Percentiles rank a stretch among this genome's conserved stretches.
Evolutionary conservation across 37 sponge, comb jelly and placozoan species (phyloP).

Genomic region (Dysidea cf. avara): DNA sequence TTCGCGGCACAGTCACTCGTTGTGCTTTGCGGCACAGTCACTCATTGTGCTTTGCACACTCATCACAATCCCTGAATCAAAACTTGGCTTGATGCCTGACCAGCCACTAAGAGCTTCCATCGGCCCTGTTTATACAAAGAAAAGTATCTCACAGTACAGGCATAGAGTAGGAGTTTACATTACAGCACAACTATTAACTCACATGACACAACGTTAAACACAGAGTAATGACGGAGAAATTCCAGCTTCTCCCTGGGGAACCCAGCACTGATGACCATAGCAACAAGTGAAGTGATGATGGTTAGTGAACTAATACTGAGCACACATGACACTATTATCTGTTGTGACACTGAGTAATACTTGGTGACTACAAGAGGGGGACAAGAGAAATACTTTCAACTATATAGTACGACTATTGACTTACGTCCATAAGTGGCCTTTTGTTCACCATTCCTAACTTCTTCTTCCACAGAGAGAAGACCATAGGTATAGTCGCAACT

Average conservation of each 20-base stretch:
- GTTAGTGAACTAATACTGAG: slow-evolving; percentile 58
- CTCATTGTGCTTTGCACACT: too few species aligned
- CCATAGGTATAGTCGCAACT: background rate
- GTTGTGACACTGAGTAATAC: slow-evolving; percentile 59
- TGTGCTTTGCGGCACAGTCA: too few species aligned
- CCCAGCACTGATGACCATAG: slow-evolving; percentile 66
- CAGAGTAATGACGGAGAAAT: slow-evolving; percentile 75
- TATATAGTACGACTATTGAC: background rate
- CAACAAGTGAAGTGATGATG: slow-evolving; percentile 58
- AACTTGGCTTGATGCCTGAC: too few species aligned
- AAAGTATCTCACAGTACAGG: too few species aligned
- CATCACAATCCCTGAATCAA: too few species aligned
- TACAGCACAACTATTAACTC: slow-evolving; percentile 7
- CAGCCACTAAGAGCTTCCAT: too few species aligned
- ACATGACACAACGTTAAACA: slow-evolving; percentile 85
- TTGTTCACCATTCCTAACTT: background rate
- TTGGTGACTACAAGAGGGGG: slow-evolving; percentile 45
- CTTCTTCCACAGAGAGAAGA: background rate
- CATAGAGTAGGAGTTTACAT: too few species aligned
- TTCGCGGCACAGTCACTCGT: too few species aligned
- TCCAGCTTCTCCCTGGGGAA: slow-evolving; percentile 79
- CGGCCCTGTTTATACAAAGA: too few species aligned
- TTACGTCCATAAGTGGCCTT: background rate
- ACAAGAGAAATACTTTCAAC: slow-evolving; percentile 1
- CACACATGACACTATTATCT: slow-evolving; percentile 73